These are phyloP conservation scores for Paraplagusia blochii DNA, from an alignment of 2,113 vertebrate genomes.

Conservation along the genomic window DNA sequence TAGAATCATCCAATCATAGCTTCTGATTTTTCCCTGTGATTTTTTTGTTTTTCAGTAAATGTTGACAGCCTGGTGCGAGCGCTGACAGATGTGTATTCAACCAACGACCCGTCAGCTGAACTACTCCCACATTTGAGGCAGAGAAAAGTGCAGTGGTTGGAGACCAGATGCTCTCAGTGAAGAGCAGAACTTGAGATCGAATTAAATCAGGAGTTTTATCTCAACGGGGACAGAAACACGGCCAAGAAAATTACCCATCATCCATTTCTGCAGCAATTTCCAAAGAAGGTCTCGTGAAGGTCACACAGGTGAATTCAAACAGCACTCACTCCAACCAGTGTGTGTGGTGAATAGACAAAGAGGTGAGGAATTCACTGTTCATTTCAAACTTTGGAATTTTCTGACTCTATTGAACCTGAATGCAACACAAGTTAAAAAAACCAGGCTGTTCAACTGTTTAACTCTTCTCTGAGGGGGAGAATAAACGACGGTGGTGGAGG, in stretches of 20 bases:
- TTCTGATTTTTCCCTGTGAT: too few species aligned
- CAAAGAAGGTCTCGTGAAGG: background rate
- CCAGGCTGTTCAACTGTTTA: too few species aligned
- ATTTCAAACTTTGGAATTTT: too few species aligned
- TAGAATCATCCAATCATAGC: slow-evolving; percentile 17
- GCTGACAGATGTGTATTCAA: slow-evolving; percentile 20
- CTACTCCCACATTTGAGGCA: slow-evolving; percentile 24
- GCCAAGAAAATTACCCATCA: slow-evolving; percentile 16
- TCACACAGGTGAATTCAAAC: too few species aligned
- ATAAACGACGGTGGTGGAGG: too few species aligned
- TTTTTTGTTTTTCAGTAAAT: too few species aligned
- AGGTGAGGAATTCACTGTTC: too few species aligned
- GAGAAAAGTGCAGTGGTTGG: slow-evolving; percentile 10
- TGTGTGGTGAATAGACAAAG: too few species aligned
- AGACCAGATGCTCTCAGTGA: slow-evolving; percentile 4
- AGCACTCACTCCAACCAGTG: too few species aligned
- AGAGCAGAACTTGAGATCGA: slow-evolving; percentile 20
- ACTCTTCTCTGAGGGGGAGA: too few species aligned
- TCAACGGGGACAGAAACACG: slow-evolving; percentile 12
- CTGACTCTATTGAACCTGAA: too few species aligned
- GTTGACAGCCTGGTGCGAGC: slow-evolving; percentile 14
- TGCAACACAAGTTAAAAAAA: too few species aligned
- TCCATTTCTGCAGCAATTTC: slow-evolving; percentile 17
- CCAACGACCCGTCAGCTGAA: slow-evolving; percentile 28
- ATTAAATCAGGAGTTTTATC: slow-evolving; percentile 22